These are phyloP conservation scores for Euborellia annulipes DNA, from an alignment of 1,140 invertebrate species.

Conservation along the genomic window DNA sequence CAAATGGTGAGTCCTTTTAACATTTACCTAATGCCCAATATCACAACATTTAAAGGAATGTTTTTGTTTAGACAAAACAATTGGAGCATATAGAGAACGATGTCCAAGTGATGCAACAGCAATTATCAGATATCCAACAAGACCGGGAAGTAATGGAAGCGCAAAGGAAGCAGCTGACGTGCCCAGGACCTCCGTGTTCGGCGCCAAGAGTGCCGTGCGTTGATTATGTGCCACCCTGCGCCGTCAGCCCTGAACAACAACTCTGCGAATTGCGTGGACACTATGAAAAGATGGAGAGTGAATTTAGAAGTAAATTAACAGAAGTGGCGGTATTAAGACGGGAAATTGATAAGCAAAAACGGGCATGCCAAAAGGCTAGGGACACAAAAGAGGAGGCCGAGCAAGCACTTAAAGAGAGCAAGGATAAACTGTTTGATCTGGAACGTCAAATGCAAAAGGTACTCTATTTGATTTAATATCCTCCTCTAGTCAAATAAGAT, in stretches of 20 bases:
- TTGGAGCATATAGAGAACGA: too few species aligned
- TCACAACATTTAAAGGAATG: too few species aligned
- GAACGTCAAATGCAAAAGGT: slow-evolving; percentile 24
- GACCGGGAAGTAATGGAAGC: too few species aligned
- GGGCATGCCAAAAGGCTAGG: slow-evolving; percentile 23
- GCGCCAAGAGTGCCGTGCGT: too few species aligned
- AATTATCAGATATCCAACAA: too few species aligned
- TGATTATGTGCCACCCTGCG: not conserved
- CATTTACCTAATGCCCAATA: too few species aligned
- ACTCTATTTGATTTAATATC: slow-evolving; percentile 9
- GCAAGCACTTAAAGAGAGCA: slow-evolving; percentile 26
- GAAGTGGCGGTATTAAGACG: slow-evolving; percentile 34
- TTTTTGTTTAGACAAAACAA: too few species aligned
- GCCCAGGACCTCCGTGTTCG: too few species aligned
- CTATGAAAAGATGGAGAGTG: slow-evolving; percentile 35
- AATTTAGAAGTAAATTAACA: slow-evolving; percentile 36
- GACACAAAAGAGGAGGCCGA: slow-evolving; percentile 34
- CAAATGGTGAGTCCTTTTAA: too few species aligned
- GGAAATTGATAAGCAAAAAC: slow-evolving; percentile 32
- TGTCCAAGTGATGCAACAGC: too few species aligned
- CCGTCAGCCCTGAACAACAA: slow-evolving; percentile 22
- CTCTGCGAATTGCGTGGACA: slow-evolving; percentile 33
- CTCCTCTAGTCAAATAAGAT: too few species aligned
- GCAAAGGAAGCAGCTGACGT: too few species aligned
- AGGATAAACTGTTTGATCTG: slow-evolving; percentile 34